A percentile compares a stretch with the other conserved stretches of the same genome.
Evolutionary conservation across 2,888 invertebrate species (phyloP).

Genomic region (Amiota minor): DNA sequence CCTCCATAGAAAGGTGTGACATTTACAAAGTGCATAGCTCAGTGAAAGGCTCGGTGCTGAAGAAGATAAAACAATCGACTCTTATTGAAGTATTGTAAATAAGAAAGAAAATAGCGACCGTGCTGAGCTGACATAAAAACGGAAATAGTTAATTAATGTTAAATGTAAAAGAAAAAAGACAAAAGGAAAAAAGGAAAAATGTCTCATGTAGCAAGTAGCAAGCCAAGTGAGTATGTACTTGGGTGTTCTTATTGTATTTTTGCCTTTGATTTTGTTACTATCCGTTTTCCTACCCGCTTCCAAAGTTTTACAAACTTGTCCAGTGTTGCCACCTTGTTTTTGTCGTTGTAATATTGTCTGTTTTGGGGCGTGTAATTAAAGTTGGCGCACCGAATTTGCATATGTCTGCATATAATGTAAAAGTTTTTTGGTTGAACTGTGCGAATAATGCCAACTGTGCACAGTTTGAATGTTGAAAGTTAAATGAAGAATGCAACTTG

Average conservation of each 20-base stretch:
- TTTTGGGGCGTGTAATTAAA: slow-evolving; percentile 17
- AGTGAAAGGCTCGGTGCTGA: neutral
- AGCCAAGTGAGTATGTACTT: neutral
- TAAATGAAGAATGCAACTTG: neutral
- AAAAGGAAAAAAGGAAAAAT: neutral
- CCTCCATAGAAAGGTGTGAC: neutral
- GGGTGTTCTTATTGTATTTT: neutral
- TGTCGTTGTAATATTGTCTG: neutral
- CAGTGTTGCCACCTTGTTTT: slow-evolving; percentile 22
- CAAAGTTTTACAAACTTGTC: neutral
- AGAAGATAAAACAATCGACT: neutral
- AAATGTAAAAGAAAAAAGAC: slow-evolving; percentile 12
- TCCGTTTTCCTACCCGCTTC: neutral
- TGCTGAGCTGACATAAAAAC: slow-evolving; percentile 15
- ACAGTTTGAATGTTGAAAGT: neutral
- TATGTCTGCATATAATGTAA: slow-evolving; percentile 1
- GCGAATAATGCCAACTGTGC: slow-evolving; percentile 17
- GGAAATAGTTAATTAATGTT: slow-evolving; percentile 30
- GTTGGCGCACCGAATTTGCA: slow-evolving; percentile 21
- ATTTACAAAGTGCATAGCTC: slow-evolving; percentile 12
- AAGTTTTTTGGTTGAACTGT: slow-evolving; percentile 4
- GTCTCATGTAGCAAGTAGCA: neutral
- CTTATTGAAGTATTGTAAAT: slow-evolving; percentile 12
- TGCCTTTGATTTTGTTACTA: neutral
- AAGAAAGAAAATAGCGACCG: slow-evolving; percentile 11